Evolutionary conservation across 2,888 invertebrate genomes (phyloP).

Genomic region (Unio delphinus): DNA sequence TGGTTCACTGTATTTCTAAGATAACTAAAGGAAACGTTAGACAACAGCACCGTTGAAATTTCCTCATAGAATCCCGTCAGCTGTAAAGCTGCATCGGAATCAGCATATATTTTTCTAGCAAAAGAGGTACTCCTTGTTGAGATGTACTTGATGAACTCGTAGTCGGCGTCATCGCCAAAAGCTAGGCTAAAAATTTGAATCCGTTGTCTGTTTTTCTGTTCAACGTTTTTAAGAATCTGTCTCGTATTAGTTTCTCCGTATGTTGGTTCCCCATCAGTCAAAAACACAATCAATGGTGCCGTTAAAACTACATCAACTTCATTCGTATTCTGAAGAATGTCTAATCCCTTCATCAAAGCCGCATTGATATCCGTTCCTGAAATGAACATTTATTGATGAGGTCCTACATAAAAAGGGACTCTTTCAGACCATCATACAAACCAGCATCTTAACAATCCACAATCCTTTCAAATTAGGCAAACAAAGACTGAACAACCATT

Average conservation of each 20-base stretch:
- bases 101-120: constrained; percentile 82
- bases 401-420: too few relatives aligned
- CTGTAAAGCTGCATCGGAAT: constrained; percentile 80
- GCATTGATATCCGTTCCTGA: constrained; percentile 56
- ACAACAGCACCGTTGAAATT: constrained; percentile 81
- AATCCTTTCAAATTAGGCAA: too few relatives aligned
- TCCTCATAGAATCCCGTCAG: constrained; percentile 77
- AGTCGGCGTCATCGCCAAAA: constrained; percentile 82
- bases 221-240: constrained; percentile 58
- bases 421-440: too few relatives aligned
- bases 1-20: constrained; percentile 41
- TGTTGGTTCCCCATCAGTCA: constrained; percentile 73
- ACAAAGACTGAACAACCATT: too few relatives aligned
- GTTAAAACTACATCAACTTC: constrained; percentile 15
- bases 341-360: constrained; percentile 44
- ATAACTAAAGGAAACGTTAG: constrained; percentile 74
- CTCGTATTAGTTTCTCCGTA: constrained; percentile 62
- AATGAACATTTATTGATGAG: neutral
- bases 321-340: constrained; percentile 29
- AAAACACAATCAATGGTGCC: constrained; percentile 68
- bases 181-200: constrained; percentile 78
- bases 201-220: constrained; percentile 28
- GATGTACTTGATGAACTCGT: constrained; percentile 79
- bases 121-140: constrained; percentile 81
- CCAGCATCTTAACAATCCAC: too few relatives aligned